Evolutionary conservation across 2,888 invertebrate genomes (phyloP).

Genomic region (Luperina nickerlii): DNA sequence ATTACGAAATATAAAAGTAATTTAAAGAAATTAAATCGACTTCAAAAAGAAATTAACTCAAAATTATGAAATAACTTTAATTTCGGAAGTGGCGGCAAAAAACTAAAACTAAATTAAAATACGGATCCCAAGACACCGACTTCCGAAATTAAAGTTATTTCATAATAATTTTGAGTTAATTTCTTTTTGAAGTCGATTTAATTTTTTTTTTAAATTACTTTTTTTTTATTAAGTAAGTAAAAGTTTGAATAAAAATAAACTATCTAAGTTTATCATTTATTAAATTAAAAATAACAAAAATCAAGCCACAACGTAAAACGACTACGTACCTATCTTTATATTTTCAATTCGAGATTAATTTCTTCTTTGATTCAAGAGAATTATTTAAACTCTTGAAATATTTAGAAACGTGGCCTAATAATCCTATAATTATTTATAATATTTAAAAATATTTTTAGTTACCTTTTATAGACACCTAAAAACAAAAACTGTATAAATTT

Average conservation of each 20-base stretch:
- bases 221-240: too few species aligned
- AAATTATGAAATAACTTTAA: too few species aligned
- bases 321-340: background rate
- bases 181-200: too few species aligned
- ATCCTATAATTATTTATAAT: background rate
- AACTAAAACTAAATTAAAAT: too few species aligned
- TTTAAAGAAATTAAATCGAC: too few species aligned
- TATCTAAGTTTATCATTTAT: background rate
- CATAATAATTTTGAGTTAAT: too few species aligned
- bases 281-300: background rate
- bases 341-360: slow-evolving; percentile 1
- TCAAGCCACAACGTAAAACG: background rate
- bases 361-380: background rate
- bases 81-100: too few species aligned
- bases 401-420: background rate
- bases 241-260: background rate
- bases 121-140: too few species aligned
- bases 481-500: slow-evolving; percentile 13
- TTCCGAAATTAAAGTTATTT: too few species aligned
- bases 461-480: slow-evolving; percentile 32
- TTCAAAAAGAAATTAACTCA: too few species aligned
- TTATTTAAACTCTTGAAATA: background rate
- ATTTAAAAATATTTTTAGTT: slow-evolving; percentile 5
- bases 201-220: too few species aligned
- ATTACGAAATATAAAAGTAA: too few species aligned